Evolutionary conservation across 2,113 vertebrate species (phyloP).

Genomic region (Lophius piscatorius): DNA sequence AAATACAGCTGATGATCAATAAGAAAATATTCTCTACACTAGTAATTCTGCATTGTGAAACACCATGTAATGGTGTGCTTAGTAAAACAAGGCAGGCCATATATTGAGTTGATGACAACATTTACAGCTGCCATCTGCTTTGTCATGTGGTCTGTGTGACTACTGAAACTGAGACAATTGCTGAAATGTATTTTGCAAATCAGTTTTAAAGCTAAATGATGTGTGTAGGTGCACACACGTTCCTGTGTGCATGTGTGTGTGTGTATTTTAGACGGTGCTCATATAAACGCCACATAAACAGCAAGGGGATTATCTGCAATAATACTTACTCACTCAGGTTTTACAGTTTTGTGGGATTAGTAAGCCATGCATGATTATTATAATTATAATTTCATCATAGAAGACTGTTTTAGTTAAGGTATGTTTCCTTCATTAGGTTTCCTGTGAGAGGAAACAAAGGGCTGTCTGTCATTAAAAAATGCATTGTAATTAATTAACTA

Average conservation of each 20-base stretch:
- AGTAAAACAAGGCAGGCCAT: background rate
- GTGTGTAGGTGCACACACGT: background rate
- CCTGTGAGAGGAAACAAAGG: too few species aligned
- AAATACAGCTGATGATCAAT: too few species aligned
- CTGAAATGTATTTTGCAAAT: constrained; percentile 42
- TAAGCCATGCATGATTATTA: constrained; percentile 61
- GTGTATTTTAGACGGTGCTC: constrained; percentile 11
- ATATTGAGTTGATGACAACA: constrained; percentile 20
- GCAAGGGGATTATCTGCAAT: constrained; percentile 66
- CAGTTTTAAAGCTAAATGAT: constrained; percentile 19
- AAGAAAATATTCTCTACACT: too few species aligned
- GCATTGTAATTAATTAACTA: too few species aligned
- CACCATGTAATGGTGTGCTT: background rate
- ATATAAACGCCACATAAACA: constrained; percentile 48
- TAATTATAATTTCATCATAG: constrained; percentile 30
- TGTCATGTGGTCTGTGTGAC: constrained; percentile 24
- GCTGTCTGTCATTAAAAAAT: too few species aligned
- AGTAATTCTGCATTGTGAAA: too few species aligned
- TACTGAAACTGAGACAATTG: constrained; percentile 62
- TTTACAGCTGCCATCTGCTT: constrained; percentile 54
- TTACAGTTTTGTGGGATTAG: constrained; percentile 70
- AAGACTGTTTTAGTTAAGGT: too few species aligned
- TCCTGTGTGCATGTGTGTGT: constrained; percentile 11
- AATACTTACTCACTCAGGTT: constrained; percentile 64
- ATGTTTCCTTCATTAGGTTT: too few species aligned